Evolutionary conservation across 2,888 invertebrate species (phyloP).

Genomic region (Charanyca ferruginea): DNA sequence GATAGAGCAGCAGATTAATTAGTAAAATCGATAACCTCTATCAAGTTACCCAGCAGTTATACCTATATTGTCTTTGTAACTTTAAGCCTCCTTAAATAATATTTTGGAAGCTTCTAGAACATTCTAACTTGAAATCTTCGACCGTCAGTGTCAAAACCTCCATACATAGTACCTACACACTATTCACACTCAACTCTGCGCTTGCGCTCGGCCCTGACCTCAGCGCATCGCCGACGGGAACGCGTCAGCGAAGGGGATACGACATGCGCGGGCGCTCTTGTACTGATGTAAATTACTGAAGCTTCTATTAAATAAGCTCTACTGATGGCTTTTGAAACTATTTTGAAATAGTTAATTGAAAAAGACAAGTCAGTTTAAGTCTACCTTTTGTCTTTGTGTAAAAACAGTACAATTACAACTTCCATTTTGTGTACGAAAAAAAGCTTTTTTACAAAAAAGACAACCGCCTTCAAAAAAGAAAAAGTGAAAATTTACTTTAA

Average conservation of each 20-base stretch:
- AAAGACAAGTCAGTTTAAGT: neutral
- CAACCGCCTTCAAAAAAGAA: too few species aligned
- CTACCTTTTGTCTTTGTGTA: neutral
- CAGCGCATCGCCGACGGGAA: slow-evolving; percentile 64
- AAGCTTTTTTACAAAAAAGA: too few species aligned
- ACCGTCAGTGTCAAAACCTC: slow-evolving; percentile 1
- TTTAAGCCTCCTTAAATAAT: neutral
- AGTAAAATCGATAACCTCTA: too few species aligned
- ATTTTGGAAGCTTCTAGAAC: neutral
- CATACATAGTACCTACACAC: slow-evolving; percentile 12
- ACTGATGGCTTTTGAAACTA: neutral
- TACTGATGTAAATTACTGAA: neutral
- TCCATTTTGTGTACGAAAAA: too few species aligned
- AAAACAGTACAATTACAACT: too few species aligned
- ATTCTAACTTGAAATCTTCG: neutral
- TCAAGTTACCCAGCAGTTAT: too few species aligned
- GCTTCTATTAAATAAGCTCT: too few species aligned
- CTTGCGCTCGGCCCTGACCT: slow-evolving; percentile 74
- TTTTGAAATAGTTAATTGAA: neutral
- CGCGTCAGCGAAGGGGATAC: slow-evolving; percentile 55
- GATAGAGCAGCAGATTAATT: too few species aligned
- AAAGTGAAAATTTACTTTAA: too few species aligned
- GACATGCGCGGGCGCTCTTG: slow-evolving; percentile 37
- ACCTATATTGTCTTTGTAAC: too few species aligned
- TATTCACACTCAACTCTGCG: slow-evolving; percentile 29